A percentile compares a stretch with the other conserved stretches of the same genome.
Evolutionary conservation across 2,888 invertebrate genomes (phyloP).

Genomic region (Drosophila ezoana): DNA sequence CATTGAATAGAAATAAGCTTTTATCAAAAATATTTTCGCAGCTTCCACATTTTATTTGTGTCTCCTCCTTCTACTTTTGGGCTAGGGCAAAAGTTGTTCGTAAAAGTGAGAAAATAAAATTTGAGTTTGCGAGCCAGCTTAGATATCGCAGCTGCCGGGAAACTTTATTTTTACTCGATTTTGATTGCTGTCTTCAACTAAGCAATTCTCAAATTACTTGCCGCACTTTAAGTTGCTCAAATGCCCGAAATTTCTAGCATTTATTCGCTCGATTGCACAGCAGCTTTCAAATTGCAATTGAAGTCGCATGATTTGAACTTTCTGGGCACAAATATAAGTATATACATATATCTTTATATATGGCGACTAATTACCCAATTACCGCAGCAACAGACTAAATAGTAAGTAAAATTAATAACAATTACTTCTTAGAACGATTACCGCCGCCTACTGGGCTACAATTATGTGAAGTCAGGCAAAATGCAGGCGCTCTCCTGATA

Average conservation of each 20-base stretch:
- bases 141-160: slow-evolving; percentile 12
- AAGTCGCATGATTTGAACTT: slow-evolving; percentile 18
- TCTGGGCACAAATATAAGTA: not conserved
- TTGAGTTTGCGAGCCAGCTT: slow-evolving; percentile 22
- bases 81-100: slow-evolving; percentile 27
- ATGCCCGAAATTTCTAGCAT: slow-evolving; percentile 3
- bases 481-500: not conserved
- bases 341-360: not conserved
- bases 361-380: slow-evolving; percentile 35
- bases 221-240: slow-evolving; percentile 24
- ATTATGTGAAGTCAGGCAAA: slow-evolving; percentile 26
- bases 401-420: slow-evolving; percentile 32
- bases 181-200: slow-evolving; percentile 37
- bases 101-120: slow-evolving; percentile 31
- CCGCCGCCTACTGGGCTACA: slow-evolving; percentile 18
- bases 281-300: slow-evolving; percentile 24
- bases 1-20: slow-evolving; percentile 47
- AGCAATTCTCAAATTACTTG: slow-evolving; percentile 33
- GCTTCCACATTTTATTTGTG: slow-evolving; percentile 2
- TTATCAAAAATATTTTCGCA: slow-evolving; percentile 18
- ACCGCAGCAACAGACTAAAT: slow-evolving; percentile 9
- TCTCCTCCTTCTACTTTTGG: not conserved
- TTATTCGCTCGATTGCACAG: slow-evolving; percentile 36
- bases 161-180: slow-evolving; percentile 32
- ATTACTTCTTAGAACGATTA: slow-evolving; percentile 16